These are phyloP conservation scores for Crenuchus spilurus DNA, from an alignment of 2,797 vertebrate genomes.

Conservation along the genomic window DNA sequence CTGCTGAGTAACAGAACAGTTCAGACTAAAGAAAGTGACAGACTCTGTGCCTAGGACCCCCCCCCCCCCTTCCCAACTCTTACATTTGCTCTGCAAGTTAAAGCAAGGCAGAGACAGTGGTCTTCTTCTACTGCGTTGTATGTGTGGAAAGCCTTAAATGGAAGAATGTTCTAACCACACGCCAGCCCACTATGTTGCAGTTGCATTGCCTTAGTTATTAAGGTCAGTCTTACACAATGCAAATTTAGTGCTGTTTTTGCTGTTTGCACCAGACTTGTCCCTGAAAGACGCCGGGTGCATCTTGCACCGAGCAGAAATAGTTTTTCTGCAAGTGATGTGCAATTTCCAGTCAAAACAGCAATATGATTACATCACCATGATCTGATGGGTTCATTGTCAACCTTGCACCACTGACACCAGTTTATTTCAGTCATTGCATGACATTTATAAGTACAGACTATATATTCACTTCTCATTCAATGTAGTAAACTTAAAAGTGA, in stretches of 20 bases:
- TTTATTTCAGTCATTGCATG: background rate
- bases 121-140: constrained; percentile 64
- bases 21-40: constrained; percentile 73
- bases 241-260: constrained; percentile 28
- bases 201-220: constrained; percentile 62
- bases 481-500: too few species aligned
- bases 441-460: too few species aligned
- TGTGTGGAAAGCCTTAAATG: constrained; percentile 68
- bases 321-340: background rate
- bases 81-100: constrained; percentile 60
- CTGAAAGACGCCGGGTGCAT: background rate
- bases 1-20: constrained; percentile 66
- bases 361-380: background rate
- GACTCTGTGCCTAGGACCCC: constrained; percentile 44
- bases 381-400: background rate
- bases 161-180: constrained; percentile 65
- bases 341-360: background rate
- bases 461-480: too few species aligned
- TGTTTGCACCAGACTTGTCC: constrained; percentile 8
- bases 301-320: constrained; percentile 6
- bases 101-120: constrained; percentile 63
- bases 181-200: constrained; percentile 47
- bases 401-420: background rate
- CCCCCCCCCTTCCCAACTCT: constrained; percentile 46
- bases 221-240: constrained; percentile 52